Conservation (phyloP, 2,113 vertebrate genomes). For the Serinus canaria region DNA sequence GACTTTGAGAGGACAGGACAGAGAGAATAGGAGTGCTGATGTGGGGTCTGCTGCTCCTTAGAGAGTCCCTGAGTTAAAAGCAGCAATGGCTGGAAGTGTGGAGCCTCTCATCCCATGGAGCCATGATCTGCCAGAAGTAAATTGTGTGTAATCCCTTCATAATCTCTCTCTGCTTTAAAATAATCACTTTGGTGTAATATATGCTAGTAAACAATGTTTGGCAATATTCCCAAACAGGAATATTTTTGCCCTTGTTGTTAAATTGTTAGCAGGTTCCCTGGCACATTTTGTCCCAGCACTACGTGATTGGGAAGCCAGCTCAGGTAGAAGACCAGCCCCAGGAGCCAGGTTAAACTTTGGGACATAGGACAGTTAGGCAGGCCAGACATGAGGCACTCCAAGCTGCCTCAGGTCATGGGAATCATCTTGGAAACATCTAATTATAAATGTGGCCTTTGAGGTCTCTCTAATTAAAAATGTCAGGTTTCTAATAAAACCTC, state of each 20-base stretch:
- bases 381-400: rapidly evolving
- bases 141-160: neutral
- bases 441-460: neutral
- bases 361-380: neutral
- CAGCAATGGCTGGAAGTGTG: neutral
- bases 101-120: neutral
- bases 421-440: neutral
- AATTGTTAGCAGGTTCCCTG: neutral
- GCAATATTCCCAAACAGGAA: neutral
- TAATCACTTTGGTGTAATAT: neutral
- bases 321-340: neutral
- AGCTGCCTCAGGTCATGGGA: neutral
- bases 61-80: neutral
- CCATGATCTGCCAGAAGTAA: neutral
- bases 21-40: neutral
- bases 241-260: neutral
- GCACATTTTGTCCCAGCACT: neutral
- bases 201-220: neutral
- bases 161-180: neutral
- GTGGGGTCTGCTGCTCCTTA: neutral
- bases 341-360: neutral
- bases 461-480: neutral
- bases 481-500: neutral
- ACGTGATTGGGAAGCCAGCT: neutral
- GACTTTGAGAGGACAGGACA: neutral